phyloP scores from a whole-genome alignment of 92 coral and sea anemone genomes.

The Epizoanthus illoricatus region DNA sequence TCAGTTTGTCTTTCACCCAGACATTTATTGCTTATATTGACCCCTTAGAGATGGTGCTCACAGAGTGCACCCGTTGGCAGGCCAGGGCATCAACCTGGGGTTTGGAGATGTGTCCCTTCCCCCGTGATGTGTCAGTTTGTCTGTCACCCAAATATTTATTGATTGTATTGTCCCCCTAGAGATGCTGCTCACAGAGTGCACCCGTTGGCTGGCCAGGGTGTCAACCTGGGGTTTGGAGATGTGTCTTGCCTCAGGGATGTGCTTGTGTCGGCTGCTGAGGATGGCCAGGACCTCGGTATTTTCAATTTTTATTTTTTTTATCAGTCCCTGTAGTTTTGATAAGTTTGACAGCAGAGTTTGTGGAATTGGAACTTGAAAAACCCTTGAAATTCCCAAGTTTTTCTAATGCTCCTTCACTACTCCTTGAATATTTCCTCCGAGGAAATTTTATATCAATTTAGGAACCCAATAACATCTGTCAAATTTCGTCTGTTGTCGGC shows the following conservation, averaged over 20 bases:
- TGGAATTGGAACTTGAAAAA: neutral
- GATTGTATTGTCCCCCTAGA: conserved; percentile 33
- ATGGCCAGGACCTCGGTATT: conserved; percentile 90
- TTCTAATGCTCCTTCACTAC: too few species aligned
- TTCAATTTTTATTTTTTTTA: neutral
- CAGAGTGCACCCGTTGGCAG: conserved; percentile 96
- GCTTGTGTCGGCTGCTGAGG: conserved; percentile 69
- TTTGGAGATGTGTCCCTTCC: neutral
- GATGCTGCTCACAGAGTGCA: conserved; percentile 99
- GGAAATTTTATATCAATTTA: too few species aligned
- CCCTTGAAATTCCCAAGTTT: too few species aligned
- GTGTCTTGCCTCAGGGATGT: conserved; percentile 81
- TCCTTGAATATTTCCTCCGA: too few species aligned
- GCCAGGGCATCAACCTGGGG: conserved; percentile 90
- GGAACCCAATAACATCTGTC: too few species aligned
- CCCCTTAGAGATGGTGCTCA: conserved; percentile 93
- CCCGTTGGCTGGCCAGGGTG: conserved; percentile 99
- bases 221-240: conserved; percentile 95
- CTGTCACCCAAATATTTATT: neutral
- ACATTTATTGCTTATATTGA: neutral
- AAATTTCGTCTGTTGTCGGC: too few species aligned
- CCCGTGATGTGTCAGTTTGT: neutral
- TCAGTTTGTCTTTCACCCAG: neutral
- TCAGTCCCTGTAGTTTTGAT: neutral
- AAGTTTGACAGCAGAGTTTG: neutral